Percentiles rank a stretch among this genome's conserved stretches.
Conservation (phyloP, 2,888 invertebrate genomes). For the Lasioglossum malachurum region DNA sequence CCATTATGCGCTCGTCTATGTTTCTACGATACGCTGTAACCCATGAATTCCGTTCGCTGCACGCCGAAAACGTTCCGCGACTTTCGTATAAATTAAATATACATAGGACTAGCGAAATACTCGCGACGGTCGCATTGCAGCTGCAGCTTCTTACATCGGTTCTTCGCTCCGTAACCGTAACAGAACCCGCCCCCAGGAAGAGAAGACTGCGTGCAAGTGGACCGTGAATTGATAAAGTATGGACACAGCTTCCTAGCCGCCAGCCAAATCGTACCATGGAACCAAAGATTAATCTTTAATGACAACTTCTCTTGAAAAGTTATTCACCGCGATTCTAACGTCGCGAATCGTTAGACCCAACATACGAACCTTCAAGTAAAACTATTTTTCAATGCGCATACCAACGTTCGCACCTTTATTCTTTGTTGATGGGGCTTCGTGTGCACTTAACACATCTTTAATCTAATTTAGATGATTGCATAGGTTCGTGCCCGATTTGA, state of each 20-base stretch:
- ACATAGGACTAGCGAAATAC: slow-evolving; percentile 38
- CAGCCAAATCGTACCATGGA: slow-evolving; percentile 1
- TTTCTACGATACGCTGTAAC: background rate
- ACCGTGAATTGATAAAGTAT: slow-evolving; percentile 38
- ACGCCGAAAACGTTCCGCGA: slow-evolving; percentile 9
- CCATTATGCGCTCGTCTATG: slow-evolving; percentile 9
- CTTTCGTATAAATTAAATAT: slow-evolving; percentile 51
- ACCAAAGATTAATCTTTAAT: background rate
- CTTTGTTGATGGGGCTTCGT: too few species aligned
- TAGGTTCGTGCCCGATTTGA: too few species aligned
- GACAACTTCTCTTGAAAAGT: background rate
- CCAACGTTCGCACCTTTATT: too few species aligned
- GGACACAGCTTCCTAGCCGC: slow-evolving; percentile 9
- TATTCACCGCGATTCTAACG: background rate
- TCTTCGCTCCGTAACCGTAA: slow-evolving; percentile 20
- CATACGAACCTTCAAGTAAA: too few species aligned
- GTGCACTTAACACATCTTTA: too few species aligned
- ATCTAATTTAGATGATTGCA: too few species aligned
- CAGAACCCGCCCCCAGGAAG: slow-evolving; percentile 10
- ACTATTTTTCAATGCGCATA: too few species aligned
- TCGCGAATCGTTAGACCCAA: background rate
- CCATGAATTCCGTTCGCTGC: slow-evolving; percentile 21
- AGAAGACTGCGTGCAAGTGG: slow-evolving; percentile 22
- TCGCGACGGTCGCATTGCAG: slow-evolving; percentile 47
- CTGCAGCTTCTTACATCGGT: slow-evolving; percentile 33